Evolutionary conservation across 2,113 vertebrate genomes (phyloP), one percentile per base, ranked within the genome.

Genomic region (Trogon melanurus): DNA sequence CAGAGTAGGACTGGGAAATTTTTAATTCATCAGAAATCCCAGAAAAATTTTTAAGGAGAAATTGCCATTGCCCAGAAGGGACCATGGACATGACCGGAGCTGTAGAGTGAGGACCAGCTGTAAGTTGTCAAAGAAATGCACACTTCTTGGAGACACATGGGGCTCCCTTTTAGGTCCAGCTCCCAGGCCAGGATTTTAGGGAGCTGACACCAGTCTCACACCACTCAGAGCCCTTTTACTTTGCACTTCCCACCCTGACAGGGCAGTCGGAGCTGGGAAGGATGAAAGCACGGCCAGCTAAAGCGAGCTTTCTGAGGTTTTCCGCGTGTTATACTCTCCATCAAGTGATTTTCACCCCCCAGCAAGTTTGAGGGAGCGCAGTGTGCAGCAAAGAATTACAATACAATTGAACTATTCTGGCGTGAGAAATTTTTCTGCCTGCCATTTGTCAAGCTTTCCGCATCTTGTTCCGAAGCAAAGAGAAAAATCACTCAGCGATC

Each of bases 341-440:
- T 26, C 74, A 58, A 76, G 18, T 21, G 83, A 91, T 94, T 94
- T 92, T 80, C 83, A 80, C 61, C 65, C 65, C 67, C 50, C 69
- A 92, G 92, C 64, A 71, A 66, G 79, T 54, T 58, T 0, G 1
- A 88, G 83, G 86, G 71, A 88, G 67, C 1, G 0, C 6, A 29
- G 36, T 20, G 18, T 21, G 1, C 11, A 32, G 47, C 16, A 5
- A 91, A 92, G 86, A 86, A 94, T 84, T 74, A 58, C 51, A 54
- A 92, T 95, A 92, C 95, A 95, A 92, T 83, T 83, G 86, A 93
- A 86, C 92, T 95, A 95, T 91, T 93, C 79, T 78, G 48, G 69
- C 0, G 0, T 1, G 2, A 86, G 83, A 83, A 86, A 69, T 76
- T 50, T 62, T 80, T 74, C 83, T 91, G 53, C 80, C 72, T 5